Conservation (phyloP, 2,113 vertebrate species). For the Cyanoderma ruficeps region DNA sequence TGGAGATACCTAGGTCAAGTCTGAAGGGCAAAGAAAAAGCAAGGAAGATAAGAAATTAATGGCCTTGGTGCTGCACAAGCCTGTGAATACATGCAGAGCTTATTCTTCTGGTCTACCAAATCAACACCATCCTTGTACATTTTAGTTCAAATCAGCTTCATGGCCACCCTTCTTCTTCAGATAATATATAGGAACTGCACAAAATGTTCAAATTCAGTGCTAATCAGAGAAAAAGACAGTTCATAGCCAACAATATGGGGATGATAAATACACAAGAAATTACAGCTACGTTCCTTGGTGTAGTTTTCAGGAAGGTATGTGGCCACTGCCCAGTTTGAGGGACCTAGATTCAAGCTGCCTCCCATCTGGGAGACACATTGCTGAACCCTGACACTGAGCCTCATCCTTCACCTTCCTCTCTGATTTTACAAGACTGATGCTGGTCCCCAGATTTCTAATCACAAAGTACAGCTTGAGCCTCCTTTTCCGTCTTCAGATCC, state of each 20-base stretch:
- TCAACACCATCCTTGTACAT: not conserved
- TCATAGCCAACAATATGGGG: not conserved
- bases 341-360: not conserved
- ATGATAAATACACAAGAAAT: not conserved
- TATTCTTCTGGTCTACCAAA: not conserved
- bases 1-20: not conserved
- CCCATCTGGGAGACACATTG: fast-evolving
- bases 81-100: not conserved
- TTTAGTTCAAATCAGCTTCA: not conserved
- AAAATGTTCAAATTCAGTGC: not conserved
- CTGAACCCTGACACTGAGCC: not conserved
- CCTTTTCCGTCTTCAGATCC: not conserved
- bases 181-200: not conserved
- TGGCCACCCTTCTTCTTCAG: not conserved
- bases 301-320: not conserved
- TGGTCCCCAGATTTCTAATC: not conserved
- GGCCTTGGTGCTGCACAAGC: not conserved
- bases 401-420: not conserved
- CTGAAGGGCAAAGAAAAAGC: not conserved
- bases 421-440: not conserved
- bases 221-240: not conserved
- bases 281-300: not conserved
- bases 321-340: not conserved
- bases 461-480: not conserved
- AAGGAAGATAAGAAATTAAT: not conserved